Evolutionary conservation across 2,888 invertebrate genomes (phyloP).

Genomic region (Phlogophora meticulosa): DNA sequence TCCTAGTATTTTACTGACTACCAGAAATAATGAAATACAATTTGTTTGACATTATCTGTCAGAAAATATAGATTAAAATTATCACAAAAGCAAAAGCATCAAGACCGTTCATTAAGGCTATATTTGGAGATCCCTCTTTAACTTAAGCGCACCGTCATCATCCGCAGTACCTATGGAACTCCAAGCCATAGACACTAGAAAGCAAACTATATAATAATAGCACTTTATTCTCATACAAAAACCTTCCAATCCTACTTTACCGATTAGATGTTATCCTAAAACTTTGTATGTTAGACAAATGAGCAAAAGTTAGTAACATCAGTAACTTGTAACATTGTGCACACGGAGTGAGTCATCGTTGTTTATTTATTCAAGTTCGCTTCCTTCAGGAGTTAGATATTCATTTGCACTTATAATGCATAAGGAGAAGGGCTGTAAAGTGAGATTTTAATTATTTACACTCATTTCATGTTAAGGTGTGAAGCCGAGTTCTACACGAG

Average conservation of each 20-base stretch:
- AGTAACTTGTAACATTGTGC: slow-evolving; percentile 51
- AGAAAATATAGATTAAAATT: too few species aligned
- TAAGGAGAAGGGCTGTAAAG: slow-evolving; percentile 41
- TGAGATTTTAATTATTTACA: slow-evolving; percentile 42
- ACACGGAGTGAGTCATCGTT: slow-evolving; percentile 46
- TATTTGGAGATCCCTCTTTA: too few species aligned
- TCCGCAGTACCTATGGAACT: background rate
- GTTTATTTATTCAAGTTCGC: slow-evolving; percentile 55
- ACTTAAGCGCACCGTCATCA: background rate
- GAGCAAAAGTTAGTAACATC: slow-evolving; percentile 47
- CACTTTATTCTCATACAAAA: slow-evolving; percentile 44
- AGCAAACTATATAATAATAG: slow-evolving; percentile 46
- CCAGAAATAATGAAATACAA: too few species aligned
- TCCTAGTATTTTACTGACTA: too few species aligned
- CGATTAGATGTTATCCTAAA: slow-evolving; percentile 64
- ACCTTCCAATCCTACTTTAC: slow-evolving; percentile 49
- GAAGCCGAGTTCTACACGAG: background rate
- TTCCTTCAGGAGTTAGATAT: slow-evolving; percentile 50
- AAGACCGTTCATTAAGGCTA: too few species aligned
- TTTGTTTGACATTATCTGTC: too few species aligned
- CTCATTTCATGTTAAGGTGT: slow-evolving; percentile 20
- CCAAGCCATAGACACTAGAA: slow-evolving; percentile 12
- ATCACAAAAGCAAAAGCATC: too few species aligned
- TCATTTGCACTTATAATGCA: slow-evolving; percentile 59
- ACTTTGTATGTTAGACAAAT: slow-evolving; percentile 59